Conservation (phyloP, 35 echinoderm and acorn worm genomes). For the Anneissia japonica region DNA sequence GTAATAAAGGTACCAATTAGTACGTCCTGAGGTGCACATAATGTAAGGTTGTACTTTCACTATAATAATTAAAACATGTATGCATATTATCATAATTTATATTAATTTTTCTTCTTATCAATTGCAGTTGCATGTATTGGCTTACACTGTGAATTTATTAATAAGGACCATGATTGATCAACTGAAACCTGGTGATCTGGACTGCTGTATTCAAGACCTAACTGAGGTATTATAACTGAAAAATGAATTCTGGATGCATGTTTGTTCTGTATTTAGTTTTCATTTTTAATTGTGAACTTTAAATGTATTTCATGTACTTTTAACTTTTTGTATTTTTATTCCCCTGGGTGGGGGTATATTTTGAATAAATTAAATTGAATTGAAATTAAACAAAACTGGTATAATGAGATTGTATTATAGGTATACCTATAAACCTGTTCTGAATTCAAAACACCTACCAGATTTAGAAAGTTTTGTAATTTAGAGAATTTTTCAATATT, state of each 20-base stretch:
- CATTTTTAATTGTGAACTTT: not conserved
- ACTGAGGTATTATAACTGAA: constrained; percentile 40
- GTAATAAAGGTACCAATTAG: too few species aligned
- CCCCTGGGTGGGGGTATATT: not conserved
- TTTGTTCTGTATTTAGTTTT: not conserved
- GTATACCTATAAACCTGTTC: too few species aligned
- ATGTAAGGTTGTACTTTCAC: too few species aligned
- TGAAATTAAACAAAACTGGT: too few species aligned
- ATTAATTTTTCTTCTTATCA: not conserved
- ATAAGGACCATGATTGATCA: constrained; percentile 44
- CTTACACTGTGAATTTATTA: constrained; percentile 69
- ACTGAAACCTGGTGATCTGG: constrained; percentile 62
- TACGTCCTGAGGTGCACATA: too few species aligned
- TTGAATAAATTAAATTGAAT: too few species aligned
- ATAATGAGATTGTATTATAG: too few species aligned
- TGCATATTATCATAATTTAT: not conserved
- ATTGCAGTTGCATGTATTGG: constrained; percentile 71
- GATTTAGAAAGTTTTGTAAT: too few species aligned
- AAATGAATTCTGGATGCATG: not conserved
- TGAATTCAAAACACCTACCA: too few species aligned
- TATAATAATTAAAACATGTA: too few species aligned
- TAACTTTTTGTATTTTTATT: not conserved
- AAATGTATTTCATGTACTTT: not conserved
- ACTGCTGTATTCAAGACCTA: constrained; percentile 35
- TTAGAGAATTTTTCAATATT: too few species aligned